Percentiles rank a stretch among this genome's conserved stretches.
phyloP scores from a whole-genome alignment of 2,888 invertebrate genomes.

The Strigamia crassipes region DNA sequence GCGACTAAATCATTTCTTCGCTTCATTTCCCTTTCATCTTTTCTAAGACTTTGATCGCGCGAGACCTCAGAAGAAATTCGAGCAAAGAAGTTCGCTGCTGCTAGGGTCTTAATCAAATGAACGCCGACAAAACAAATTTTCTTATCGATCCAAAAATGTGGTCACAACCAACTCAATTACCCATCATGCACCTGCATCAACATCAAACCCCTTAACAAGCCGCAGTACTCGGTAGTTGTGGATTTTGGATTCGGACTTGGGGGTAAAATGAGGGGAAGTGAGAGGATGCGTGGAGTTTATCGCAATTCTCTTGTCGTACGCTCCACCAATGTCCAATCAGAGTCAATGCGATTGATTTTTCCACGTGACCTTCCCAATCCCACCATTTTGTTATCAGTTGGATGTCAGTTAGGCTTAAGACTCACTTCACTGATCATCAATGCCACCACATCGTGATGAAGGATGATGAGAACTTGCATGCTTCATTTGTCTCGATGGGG shows the following conservation, averaged over 20 bases:
- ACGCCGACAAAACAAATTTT: constrained; percentile 36
- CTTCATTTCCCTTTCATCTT: neutral
- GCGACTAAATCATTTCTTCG: neutral
- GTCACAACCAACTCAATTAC: constrained; percentile 40
- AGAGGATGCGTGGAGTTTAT: neutral
- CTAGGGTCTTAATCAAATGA: constrained; percentile 26
- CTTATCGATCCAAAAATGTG: constrained; percentile 25
- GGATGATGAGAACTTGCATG: constrained; percentile 30
- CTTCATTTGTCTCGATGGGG: constrained; percentile 10
- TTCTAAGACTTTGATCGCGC: constrained; percentile 6
- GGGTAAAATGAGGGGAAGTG: neutral
- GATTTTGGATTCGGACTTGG: neutral
- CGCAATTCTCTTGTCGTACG: neutral
- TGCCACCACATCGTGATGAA: constrained; percentile 19
- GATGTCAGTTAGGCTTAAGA: constrained; percentile 32
- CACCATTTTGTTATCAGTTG: constrained; percentile 38
- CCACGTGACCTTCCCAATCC: constrained; percentile 14
- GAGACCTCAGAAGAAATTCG: neutral
- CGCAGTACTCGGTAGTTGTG: neutral
- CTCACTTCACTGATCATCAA: constrained; percentile 40
- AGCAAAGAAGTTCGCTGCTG: neutral
- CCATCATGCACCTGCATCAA: constrained; percentile 27
- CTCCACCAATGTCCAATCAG: constrained; percentile 20
- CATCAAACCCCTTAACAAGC: constrained; percentile 18
- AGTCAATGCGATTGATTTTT: constrained; percentile 34